Percentiles rank a stretch among this genome's conserved stretches.
These are phyloP conservation scores for Aculops lycopersici DNA, from an alignment of 1,140 invertebrate species.

Conservation along the genomic window DNA sequence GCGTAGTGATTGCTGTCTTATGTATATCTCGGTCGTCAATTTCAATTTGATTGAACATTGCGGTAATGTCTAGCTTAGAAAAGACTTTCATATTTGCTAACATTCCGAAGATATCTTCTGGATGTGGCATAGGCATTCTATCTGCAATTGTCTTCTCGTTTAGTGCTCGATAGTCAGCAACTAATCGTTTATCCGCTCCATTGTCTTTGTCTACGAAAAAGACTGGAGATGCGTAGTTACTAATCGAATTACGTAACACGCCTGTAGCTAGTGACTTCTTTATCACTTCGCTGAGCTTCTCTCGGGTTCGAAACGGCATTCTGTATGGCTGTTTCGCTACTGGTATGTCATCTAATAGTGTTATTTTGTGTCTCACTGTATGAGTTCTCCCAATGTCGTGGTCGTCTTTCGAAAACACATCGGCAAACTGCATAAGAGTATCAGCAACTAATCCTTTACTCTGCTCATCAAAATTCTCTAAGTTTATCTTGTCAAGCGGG, in stretches of 20 bases:
- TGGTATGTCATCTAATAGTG: background rate
- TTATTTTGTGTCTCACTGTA: background rate
- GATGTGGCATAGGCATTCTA: conserved; percentile 19
- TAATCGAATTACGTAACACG: conserved; percentile 14
- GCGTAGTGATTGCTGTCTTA: conserved; percentile 15
- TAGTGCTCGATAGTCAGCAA: conserved; percentile 18
- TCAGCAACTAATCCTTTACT: too few species aligned
- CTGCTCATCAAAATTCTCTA: too few species aligned
- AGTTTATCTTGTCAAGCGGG: too few species aligned
- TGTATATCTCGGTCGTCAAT: conserved; percentile 13
- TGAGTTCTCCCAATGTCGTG: background rate
- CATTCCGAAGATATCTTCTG: background rate
- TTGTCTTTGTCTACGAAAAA: conserved; percentile 20
- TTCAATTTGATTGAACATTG: conserved; percentile 19
- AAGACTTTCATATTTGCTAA: conserved; percentile 13
- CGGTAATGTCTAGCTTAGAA: conserved; percentile 17
- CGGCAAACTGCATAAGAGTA: too few species aligned
- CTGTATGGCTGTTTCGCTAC: background rate
- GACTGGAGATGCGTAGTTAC: conserved; percentile 17
- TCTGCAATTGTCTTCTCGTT: conserved; percentile 17
- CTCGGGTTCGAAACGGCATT: background rate
- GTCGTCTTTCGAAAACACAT: background rate
- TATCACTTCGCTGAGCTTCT: conserved; percentile 5
- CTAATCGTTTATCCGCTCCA: conserved; percentile 14
- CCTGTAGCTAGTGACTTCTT: conserved; percentile 12